Base-by-base conservation (phyloP, 2,888 invertebrate species). In the Unio delphinus region DNA sequence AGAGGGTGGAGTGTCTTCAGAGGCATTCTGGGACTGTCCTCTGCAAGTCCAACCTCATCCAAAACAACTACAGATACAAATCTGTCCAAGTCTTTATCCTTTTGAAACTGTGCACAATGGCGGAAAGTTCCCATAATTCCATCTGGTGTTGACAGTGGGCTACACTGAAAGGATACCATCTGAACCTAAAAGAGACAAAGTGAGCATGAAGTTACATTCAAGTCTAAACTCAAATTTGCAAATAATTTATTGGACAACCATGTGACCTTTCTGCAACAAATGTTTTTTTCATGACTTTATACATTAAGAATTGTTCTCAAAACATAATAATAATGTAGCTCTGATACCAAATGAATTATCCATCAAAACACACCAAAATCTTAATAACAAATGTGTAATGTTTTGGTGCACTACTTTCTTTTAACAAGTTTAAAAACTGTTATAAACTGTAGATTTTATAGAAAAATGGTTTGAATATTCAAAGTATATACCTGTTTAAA, bases 91-190 rank as follows among this genome's bases (percentile, higher is more conserved):
- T 86, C 82, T 67, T 86, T 85, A 59, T 84, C 84, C 65, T 86
- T 76, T 71, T 88, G 88, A 67, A 85, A 84, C 74, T 83, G 80
- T 15, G 86, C 84, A 77, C 87, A 88, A 73, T 88, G 87, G 18
- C 77, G 67, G 77, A 87, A 88, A 4, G 83, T 87, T 26, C 81
- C 83, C 58, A 86, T 76, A 64, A 88, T 88, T 26, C 87, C 87
- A 61, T 87, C 87, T 55, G 88, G 83, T 4, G 86, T 87, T 1
- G 88, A 81, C 65, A 87, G 71, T 18, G 85, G 87, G 67, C 87
- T 87, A 75, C 88, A 88, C 72, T 89, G 89, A 80, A 86, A 89
- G 1, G 87, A 87, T 28, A 87, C 81, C 87, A 88, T 88, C 79
- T 87, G 85, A 5, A 78, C 84, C 87, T 87, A 61, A 1, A 70